Evolutionary conservation across 2,888 invertebrate genomes (phyloP).

Genomic region (Cryptocephalus moraei): DNA sequence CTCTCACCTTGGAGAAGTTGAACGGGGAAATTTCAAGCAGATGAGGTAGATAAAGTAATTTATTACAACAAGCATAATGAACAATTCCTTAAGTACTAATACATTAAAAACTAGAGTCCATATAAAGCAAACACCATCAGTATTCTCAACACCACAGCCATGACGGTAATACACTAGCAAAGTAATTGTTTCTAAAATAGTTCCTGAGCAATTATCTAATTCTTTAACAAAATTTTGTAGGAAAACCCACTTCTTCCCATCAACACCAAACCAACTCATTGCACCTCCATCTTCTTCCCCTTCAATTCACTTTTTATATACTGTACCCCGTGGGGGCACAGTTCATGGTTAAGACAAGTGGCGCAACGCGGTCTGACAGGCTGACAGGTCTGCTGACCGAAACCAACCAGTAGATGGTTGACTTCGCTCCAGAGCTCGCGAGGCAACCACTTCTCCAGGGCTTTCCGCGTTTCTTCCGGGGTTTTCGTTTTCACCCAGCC

Average conservation of each 20-base stretch:
- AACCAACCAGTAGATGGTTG: slow-evolving; percentile 89
- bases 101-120: no score
- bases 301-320: slow-evolving; percentile 18
- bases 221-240: neutral
- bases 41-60: no score
- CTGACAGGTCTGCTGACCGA: slow-evolving; percentile 89
- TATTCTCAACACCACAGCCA: no score
- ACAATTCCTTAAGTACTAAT: no score
- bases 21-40: no score
- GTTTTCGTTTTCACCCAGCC: slow-evolving; percentile 77
- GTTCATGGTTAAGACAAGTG: slow-evolving; percentile 67
- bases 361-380: slow-evolving; percentile 74
- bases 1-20: no score
- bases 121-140: no score
- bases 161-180: no score
- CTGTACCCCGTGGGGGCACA: slow-evolving; percentile 63
- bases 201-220: neutral
- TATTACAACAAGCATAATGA: no score
- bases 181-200: no score
- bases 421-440: slow-evolving; percentile 74
- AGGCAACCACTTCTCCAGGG: slow-evolving; percentile 84
- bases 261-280: neutral
- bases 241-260: neutral
- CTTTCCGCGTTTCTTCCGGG: slow-evolving; percentile 80
- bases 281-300: neutral